phyloP scores from a whole-genome alignment of 2,797 vertebrate species.

The Melanogrammus aeglefinus region DNA sequence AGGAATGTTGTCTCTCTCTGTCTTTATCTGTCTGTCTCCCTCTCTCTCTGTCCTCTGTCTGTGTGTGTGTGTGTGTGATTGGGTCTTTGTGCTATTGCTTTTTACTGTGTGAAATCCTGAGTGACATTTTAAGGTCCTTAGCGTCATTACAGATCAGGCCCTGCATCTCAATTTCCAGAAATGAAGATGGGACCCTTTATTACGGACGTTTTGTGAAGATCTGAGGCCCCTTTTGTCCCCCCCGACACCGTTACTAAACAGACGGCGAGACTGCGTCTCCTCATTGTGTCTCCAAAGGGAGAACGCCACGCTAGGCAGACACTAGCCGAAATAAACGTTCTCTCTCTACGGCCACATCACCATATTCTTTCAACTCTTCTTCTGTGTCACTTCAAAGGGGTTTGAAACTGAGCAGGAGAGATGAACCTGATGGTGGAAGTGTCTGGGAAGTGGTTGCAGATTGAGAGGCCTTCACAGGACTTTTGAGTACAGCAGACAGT shows the following conservation, averaged over 20 bases:
- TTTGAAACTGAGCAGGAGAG: background rate
- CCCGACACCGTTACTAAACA: slow-evolving; percentile 17
- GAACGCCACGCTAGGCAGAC: background rate
- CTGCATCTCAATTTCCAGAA: slow-evolving; percentile 60
- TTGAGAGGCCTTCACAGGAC: slow-evolving; percentile 3
- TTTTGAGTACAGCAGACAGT: slow-evolving; percentile 33
- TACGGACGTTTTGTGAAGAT: background rate
- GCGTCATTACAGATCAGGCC: slow-evolving; percentile 63
- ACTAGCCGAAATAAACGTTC: background rate
- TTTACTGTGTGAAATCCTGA: slow-evolving; percentile 64
- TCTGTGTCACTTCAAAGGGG: slow-evolving; percentile 3
- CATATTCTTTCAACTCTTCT: background rate
- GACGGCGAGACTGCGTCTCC: background rate
- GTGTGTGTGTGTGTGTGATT: slow-evolving; percentile 11
- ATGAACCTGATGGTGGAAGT: background rate
- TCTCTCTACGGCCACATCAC: background rate
- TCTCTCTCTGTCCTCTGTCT: background rate
- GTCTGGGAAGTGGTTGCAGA: background rate
- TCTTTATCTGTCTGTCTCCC: background rate
- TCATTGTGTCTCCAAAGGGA: slow-evolving; percentile 7
- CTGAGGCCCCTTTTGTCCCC: background rate
- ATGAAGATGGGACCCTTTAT: background rate
- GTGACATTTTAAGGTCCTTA: slow-evolving; percentile 69
- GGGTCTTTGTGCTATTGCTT: slow-evolving; percentile 16
- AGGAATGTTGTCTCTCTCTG: slow-evolving; percentile 1